These are phyloP conservation scores for Ceratina calcarata DNA, from an alignment of 1,140 invertebrate species.

Conservation along the genomic window DNA sequence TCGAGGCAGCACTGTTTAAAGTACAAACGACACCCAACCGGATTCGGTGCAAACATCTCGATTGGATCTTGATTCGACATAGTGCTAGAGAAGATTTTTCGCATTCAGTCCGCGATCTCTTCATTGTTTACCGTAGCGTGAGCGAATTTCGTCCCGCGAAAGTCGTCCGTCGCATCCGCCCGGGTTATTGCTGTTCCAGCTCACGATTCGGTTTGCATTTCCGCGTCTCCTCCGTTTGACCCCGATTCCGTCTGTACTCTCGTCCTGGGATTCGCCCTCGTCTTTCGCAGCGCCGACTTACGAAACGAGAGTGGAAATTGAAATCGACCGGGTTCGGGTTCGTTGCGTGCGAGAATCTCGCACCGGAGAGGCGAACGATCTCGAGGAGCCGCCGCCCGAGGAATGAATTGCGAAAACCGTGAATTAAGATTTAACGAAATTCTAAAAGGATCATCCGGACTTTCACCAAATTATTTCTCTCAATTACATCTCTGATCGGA, in stretches of 20 bases:
- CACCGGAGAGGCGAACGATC: neutral
- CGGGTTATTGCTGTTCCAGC: conserved; percentile 8
- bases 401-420: no score
- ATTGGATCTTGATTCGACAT: no score
- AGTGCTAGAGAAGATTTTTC: neutral
- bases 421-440: no score
- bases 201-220: conserved; percentile 31
- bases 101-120: conserved; percentile 30
- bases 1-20: neutral
- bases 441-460: no score
- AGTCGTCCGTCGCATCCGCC: conserved; percentile 29
- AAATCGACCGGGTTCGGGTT: conserved; percentile 12
- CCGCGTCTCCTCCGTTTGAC: neutral
- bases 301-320: conserved; percentile 23
- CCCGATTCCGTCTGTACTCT: conserved; percentile 5
- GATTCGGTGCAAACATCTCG: neutral
- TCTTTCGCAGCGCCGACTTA: neutral
- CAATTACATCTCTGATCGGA: no score
- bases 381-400: no score
- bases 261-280: neutral
- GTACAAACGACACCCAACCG: neutral
- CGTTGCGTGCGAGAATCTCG: neutral
- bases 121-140: conserved; percentile 44
- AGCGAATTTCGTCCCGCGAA: conserved; percentile 37
- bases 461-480: no score